Evolutionary conservation across 2,113 vertebrate genomes (phyloP), one percentile per base, ranked within the genome.

Genomic region (Recurvirostra avosetta): DNA sequence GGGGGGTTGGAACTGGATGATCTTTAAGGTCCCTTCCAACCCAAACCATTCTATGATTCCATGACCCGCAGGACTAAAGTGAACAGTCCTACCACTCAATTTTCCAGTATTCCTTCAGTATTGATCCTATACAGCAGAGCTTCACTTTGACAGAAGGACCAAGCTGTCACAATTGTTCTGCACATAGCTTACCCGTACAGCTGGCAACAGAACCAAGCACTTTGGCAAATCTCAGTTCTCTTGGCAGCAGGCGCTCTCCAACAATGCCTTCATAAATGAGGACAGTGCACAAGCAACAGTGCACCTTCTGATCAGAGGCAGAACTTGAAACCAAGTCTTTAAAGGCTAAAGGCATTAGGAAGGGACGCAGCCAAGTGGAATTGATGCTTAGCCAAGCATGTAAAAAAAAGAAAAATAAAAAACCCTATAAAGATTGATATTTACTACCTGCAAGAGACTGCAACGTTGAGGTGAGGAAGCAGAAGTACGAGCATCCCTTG

Each of bases 401-500:
- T 38, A 22, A 52, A 82, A 55, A 40, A 36, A 65, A 73, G 72
- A 14, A 3, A 21, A 47, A n/a, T 12, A 43, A 50, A 77, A 15
- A 3, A 12, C 20, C 2, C 7, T 13, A 25, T 6, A 23, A 58
- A 70, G 5, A 45, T 1, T 80, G 34, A 3, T 52, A 58, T 82
- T 81, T 63, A 50, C 40, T 49, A 36, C 21, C 36, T 63, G 73
- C 29, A 55, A 16, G 32, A 63, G 23, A n/a, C 22, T 52, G 19
- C 40, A 72, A 75, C 3, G 11, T 17, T 40, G 34, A 43, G 22
- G 25, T 22, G 21, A 61, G 47, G 20, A 22, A 87, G 40, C 25
- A 52, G 4, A 38, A 72, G 8, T 7, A 0, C 0, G 6, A 30
- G 10, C 5, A 49, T 15, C 13, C 26, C 40, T 56, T 32, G 11